phyloP scores from a whole-genome alignment of 2,888 invertebrate genomes.

The Cosmia trapezina region DNA sequence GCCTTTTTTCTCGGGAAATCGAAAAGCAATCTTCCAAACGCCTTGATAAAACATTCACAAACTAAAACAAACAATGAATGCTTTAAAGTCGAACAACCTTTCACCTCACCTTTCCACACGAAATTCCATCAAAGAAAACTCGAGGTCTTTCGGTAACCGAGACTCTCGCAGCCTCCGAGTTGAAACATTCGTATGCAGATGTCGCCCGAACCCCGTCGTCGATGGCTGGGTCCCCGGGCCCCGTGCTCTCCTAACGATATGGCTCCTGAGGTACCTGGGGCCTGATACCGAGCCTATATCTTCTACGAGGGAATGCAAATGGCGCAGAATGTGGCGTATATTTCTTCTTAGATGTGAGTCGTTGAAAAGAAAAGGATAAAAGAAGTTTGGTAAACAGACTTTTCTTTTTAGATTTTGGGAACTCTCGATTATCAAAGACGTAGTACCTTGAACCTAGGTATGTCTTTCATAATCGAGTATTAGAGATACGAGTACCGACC shows the following conservation, averaged over 20 bases:
- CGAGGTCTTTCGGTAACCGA: constrained; percentile 45
- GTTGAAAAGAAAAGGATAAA: constrained; percentile 53
- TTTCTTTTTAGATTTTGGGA: constrained; percentile 13
- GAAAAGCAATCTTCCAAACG: constrained; percentile 32
- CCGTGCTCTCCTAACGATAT: constrained; percentile 56
- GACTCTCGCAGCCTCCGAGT: constrained; percentile 29
- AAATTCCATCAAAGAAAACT: constrained; percentile 57
- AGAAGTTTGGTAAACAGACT: constrained; percentile 34
- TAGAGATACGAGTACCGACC: no score
- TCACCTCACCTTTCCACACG: constrained; percentile 47
- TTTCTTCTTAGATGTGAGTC: constrained; percentile 42
- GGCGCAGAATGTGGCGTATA: constrained; percentile 46
- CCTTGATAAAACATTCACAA: constrained; percentile 49
- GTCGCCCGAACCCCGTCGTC: constrained; percentile 42
- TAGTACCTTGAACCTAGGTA: no score
- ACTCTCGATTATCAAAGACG: not conserved
- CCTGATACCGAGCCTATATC: constrained; percentile 53
- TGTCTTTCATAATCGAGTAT: no score
- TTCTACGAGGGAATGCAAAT: constrained; percentile 59
- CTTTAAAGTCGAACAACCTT: constrained; percentile 43
- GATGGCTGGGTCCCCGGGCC: constrained; percentile 44
- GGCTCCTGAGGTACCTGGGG: constrained; percentile 52
- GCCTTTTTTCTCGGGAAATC: constrained; percentile 1
- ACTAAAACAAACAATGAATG: constrained; percentile 53
- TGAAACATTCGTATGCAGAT: constrained; percentile 68